These are phyloP conservation scores for Colistium nudipinnis DNA, from an alignment of 2,113 vertebrate genomes.

Conservation along the genomic window DNA sequence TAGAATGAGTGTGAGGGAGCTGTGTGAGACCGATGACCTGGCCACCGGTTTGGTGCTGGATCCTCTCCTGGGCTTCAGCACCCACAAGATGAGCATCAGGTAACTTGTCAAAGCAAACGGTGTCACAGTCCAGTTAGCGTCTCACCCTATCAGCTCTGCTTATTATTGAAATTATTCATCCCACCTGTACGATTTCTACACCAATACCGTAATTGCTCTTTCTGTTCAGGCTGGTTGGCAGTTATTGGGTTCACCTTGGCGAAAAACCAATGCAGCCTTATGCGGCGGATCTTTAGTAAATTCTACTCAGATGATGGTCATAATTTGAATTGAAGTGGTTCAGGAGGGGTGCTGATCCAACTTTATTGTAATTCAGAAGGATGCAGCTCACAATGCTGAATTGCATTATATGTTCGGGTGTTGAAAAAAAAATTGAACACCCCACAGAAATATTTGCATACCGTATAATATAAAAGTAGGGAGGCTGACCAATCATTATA, in stretches of 20 bases:
- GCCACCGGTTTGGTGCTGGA: slow-evolving; percentile 98
- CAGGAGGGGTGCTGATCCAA: not conserved
- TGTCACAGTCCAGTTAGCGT: not conserved
- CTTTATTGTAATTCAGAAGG: too few species aligned
- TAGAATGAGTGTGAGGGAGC: slow-evolving; percentile 99
- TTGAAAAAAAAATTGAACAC: too few species aligned
- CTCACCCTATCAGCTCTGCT: not conserved
- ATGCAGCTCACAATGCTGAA: too few species aligned
- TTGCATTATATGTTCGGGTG: not conserved
- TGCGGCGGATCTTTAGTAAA: not conserved
- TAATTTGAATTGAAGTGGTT: not conserved
- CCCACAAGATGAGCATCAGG: slow-evolving; percentile 99
- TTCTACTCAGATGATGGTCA: not conserved
- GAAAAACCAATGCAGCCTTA: not conserved
- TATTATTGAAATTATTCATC: not conserved
- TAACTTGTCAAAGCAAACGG: slow-evolving; percentile 58
- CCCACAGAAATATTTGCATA: too few species aligned
- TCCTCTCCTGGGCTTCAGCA: slow-evolving; percentile 97
- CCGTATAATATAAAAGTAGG: too few species aligned
- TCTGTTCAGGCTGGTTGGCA: not conserved
- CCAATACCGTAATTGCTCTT: not conserved
- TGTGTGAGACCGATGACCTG: slow-evolving; percentile 98
- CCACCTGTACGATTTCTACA: not conserved
- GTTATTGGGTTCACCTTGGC: not conserved
- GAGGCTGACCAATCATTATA: not conserved